Base-by-base conservation (phyloP, 2,113 vertebrate species). In the Actinemys pallida region DNA sequence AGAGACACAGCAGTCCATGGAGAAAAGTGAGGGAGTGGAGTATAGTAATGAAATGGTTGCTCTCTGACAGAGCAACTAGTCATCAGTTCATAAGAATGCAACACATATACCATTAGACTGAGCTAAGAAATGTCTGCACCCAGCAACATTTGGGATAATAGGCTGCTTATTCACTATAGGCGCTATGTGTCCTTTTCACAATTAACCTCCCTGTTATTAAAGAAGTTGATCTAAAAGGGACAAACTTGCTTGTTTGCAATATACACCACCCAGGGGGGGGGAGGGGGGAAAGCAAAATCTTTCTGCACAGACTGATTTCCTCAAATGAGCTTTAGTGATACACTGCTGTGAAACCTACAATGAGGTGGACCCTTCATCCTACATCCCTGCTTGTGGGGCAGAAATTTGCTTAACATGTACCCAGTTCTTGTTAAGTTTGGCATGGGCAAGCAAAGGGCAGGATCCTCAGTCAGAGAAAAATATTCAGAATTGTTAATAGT, bases 121-220 rank as follows among this genome's bases (percentile, higher is more conserved):
- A 86, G 94, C 72, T 39, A 90, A 89, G 86, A 65, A 92, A 85
- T 19, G 83, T 62, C 96, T 96, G 96, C 69, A 1, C 95, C 97
- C 96, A 92, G 96, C 96, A 96, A 96, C 96, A 86, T 1, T 86
- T 39, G 88, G 87, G 86, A 96, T 94, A 97, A 97, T 93, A n/a
- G 95, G 93, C 93, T 39, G 93, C 90, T 94, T 1, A 42, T 93
- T 97, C 35, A 57, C 96, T 88, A 75, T 0, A 95, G 95, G 96
- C 96, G 91, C 96, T 91, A 83, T 0, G 79, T 93, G 95, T 96
- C 97, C 97, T 90, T 86, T 88, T 90, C 3, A 87, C 94, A 95
- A 96, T 96, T 90, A 96, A 97, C 95, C 89, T 93, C 96, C 96
- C 95, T 83, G 83, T 91, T 90, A 97, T 95, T 96, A 97, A 96